Conservation (phyloP, 2,888 invertebrate species). For the Archaeoteleia sp. region DNA sequence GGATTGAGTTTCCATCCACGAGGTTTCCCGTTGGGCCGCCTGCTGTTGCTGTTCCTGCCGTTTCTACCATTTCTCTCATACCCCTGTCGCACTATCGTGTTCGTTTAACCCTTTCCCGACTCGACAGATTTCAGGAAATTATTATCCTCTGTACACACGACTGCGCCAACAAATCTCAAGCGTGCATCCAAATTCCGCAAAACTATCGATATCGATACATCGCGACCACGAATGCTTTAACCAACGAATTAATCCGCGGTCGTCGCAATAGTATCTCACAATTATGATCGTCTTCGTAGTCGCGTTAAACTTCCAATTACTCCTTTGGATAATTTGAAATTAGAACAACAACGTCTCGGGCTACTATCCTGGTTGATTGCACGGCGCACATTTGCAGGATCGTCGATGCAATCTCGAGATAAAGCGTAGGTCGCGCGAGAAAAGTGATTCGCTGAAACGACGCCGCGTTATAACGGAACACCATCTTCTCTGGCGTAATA, state of each 20-base stretch:
- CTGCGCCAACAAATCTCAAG: neutral
- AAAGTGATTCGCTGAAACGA: slow-evolving; percentile 23
- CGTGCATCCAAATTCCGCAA: slow-evolving; percentile 35
- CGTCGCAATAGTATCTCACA: too few species aligned
- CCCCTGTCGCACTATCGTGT: slow-evolving; percentile 15
- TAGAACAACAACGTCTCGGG: too few species aligned
- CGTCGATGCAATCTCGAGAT: slow-evolving; percentile 1
- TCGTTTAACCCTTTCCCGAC: slow-evolving; percentile 26
- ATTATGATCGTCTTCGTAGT: too few species aligned
- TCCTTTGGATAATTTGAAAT: too few species aligned
- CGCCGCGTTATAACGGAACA: slow-evolving; percentile 8
- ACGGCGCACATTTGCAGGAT: slow-evolving; percentile 12
- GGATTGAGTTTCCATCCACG: slow-evolving; percentile 51
- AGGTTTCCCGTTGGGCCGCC: slow-evolving; percentile 41
- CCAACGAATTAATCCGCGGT: too few species aligned
- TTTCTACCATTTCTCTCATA: slow-evolving; percentile 9
- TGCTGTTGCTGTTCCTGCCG: slow-evolving; percentile 17
- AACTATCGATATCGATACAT: slow-evolving; percentile 12
- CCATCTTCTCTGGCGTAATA: slow-evolving; percentile 21
- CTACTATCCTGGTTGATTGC: slow-evolving; percentile 29
- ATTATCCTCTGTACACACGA: slow-evolving; percentile 22
- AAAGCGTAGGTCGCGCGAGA: slow-evolving; percentile 15
- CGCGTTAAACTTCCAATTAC: too few species aligned
- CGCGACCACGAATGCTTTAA: too few species aligned
- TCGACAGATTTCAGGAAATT: slow-evolving; percentile 18